Evolutionary conservation across 2,797 vertebrate species (phyloP).

Genomic region (Scyliorhinus canicula): DNA sequence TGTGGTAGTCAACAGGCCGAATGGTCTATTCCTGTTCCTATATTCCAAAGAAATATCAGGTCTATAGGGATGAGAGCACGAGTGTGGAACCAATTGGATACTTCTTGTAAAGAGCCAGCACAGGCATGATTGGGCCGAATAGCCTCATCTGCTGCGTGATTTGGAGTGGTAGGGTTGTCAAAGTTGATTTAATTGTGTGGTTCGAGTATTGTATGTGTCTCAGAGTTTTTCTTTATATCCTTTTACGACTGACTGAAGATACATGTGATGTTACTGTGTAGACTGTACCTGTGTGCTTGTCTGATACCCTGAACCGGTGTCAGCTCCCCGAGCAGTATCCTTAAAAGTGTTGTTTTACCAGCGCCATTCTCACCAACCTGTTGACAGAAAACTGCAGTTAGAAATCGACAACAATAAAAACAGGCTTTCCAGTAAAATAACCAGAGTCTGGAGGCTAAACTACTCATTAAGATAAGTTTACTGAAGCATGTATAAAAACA

Average conservation of each 20-base stretch:
- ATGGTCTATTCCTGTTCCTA: too few species aligned
- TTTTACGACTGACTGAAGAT: neutral
- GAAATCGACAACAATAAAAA: neutral
- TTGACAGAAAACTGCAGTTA: constrained; percentile 39
- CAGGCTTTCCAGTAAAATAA: neutral
- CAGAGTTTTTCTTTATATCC: neutral
- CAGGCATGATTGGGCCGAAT: neutral
- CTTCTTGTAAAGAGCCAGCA: neutral
- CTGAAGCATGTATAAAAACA: neutral
- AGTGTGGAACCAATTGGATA: neutral
- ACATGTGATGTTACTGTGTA: neutral
- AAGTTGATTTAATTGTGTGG: neutral
- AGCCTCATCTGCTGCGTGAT: neutral
- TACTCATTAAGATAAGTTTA: neutral
- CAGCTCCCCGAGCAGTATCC: constrained; percentile 88
- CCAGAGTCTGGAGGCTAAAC: neutral
- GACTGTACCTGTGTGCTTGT: constrained; percentile 78
- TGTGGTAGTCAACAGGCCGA: too few species aligned
- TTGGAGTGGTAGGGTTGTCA: neutral
- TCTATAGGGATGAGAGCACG: neutral
- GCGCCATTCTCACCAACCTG: constrained; percentile 94
- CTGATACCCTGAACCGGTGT: constrained; percentile 74
- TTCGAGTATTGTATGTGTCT: neutral
- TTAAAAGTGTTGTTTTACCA: constrained; percentile 89
- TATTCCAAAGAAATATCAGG: neutral